Base-by-base conservation (phyloP, 1,140 invertebrate genomes). In the Parapsyche elsis region DNA sequence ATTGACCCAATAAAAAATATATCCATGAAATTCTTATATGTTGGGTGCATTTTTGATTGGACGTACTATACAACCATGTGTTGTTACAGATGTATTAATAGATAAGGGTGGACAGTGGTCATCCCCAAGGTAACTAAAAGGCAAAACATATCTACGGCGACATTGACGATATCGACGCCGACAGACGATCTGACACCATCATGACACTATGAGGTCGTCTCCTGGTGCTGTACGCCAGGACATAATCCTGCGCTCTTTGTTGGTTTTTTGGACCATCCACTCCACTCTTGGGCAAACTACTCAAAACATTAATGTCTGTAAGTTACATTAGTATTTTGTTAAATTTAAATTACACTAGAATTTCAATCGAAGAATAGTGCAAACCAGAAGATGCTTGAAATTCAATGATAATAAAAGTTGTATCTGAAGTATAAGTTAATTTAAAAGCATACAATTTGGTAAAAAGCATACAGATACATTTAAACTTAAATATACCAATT, bases 251-350 rank as follows among this genome's bases (percentile, higher is more conserved):
- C 26, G 30, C 46, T 53, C 46, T n/a, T 73, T 76, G 16, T 14
- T 82, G 5, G 30, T 78, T 70, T 70, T 71, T 19, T 78, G 57
- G 53, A 57, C 12, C 12, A 30, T 80, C n/a, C 59, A 59, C 9
- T 7, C 44, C 1, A 67, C 76, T 10, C 45, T 49, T 14, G 81
- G 81, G 44, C 90, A 91, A 85, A 91, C 90, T 5, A 91, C 90
- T 12, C 90, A 91, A 86, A 91, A 90, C 84, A 90, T 91, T 64
- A 91, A 91, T 71, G 88, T 91, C 83, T 87, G 90, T 91, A 87
- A 90, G 90, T 67, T 67, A 67, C 21, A 7, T 67, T 26, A 23
- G 10, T 23, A 67, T 7, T 38, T 38, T 38, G 30, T 38, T 38
- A 38, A 38, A 38, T 38, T 38, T 38, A 7, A 38, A 38, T 38